phyloP scores from a whole-genome alignment of 2,113 vertebrate genomes.

The Hippocampus comes region DNA sequence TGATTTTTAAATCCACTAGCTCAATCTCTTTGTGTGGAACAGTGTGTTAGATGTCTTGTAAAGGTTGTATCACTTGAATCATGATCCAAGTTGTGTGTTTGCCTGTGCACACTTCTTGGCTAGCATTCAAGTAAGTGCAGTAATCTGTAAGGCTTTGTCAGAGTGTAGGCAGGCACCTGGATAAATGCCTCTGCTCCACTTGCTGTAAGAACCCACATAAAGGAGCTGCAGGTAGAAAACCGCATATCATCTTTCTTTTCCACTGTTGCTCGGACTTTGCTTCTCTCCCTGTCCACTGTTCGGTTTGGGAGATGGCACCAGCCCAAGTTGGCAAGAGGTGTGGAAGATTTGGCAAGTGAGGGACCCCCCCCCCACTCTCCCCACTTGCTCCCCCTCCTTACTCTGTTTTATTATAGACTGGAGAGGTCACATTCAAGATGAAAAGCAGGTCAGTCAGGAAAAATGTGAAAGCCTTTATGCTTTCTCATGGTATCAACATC shows the following conservation, averaged over 20 bases:
- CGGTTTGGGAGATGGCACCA: slow-evolving; percentile 51
- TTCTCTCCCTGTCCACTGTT: slow-evolving; percentile 44
- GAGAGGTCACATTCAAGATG: slow-evolving; percentile 78
- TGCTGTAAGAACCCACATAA: slow-evolving; percentile 57
- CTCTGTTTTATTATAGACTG: slow-evolving; percentile 69
- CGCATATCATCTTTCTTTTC: slow-evolving; percentile 33
- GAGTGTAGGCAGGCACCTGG: slow-evolving; percentile 57
- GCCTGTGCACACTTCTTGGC: slow-evolving; percentile 41
- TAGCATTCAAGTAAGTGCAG: slow-evolving; percentile 62
- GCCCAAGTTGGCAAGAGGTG: slow-evolving; percentile 65
- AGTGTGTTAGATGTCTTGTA: slow-evolving; percentile 9
- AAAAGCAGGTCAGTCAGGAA: slow-evolving; percentile 78
- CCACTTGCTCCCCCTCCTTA: slow-evolving; percentile 52
- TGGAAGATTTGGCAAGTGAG: slow-evolving; percentile 66
- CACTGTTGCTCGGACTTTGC: slow-evolving; percentile 26
- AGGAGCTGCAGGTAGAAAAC: slow-evolving; percentile 63
- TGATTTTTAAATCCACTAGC: slow-evolving; percentile 15
- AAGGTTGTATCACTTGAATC: slow-evolving; percentile 21
- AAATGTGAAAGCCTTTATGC: slow-evolving; percentile 76
- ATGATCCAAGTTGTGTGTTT: slow-evolving; percentile 29
- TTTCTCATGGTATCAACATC: slow-evolving; percentile 78
- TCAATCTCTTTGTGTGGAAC: slow-evolving; percentile 4
- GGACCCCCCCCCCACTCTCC: slow-evolving; percentile 15
- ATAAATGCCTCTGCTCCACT: slow-evolving; percentile 54
- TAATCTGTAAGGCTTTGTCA: slow-evolving; percentile 65